Percentiles rank a stretch among this genome's conserved stretches.
Conservation (phyloP, 2,888 invertebrate genomes). For the Lymantria dispar region DNA sequence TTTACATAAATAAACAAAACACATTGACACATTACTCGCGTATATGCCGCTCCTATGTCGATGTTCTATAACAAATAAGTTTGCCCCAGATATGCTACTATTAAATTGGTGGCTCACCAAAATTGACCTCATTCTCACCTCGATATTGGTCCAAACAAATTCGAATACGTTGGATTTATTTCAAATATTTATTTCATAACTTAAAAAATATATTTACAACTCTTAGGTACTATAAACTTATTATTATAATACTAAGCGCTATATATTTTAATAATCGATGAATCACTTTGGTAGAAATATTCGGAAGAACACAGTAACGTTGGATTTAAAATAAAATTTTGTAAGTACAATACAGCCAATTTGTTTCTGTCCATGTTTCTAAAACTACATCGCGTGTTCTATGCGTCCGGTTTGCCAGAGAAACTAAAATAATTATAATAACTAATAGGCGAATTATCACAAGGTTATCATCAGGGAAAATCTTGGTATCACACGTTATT, state of each 20-base stretch:
- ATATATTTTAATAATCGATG: not conserved
- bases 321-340: conserved; percentile 33
- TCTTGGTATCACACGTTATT: conserved; percentile 32
- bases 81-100: conserved; percentile 30
- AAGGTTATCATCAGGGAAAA: conserved; percentile 60
- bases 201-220: conserved; percentile 30
- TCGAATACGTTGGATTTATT: conserved; percentile 18
- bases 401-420: conserved; percentile 57
- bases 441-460: conserved; percentile 61
- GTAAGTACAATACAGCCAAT: conserved; percentile 76
- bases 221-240: conserved; percentile 1
- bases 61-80: conserved; percentile 7
- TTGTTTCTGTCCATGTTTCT: conserved; percentile 45
- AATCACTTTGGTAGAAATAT: conserved; percentile 24
- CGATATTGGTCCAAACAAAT: conserved; percentile 5
- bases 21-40: conserved; percentile 11
- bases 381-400: conserved; percentile 73
- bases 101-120: conserved; percentile 13
- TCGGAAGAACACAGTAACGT: conserved; percentile 24
- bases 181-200: conserved; percentile 24
- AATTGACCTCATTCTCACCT: conserved; percentile 26
- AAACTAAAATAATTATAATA: conserved; percentile 49
- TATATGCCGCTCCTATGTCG: conserved; percentile 15
- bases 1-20: conserved; percentile 13
- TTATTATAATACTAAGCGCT: conserved; percentile 5